Percentiles rank a stretch among this genome's conserved stretches.
Evolutionary conservation across 2,888 invertebrate genomes (phyloP).

Genomic region (Epinotia bilunana): DNA sequence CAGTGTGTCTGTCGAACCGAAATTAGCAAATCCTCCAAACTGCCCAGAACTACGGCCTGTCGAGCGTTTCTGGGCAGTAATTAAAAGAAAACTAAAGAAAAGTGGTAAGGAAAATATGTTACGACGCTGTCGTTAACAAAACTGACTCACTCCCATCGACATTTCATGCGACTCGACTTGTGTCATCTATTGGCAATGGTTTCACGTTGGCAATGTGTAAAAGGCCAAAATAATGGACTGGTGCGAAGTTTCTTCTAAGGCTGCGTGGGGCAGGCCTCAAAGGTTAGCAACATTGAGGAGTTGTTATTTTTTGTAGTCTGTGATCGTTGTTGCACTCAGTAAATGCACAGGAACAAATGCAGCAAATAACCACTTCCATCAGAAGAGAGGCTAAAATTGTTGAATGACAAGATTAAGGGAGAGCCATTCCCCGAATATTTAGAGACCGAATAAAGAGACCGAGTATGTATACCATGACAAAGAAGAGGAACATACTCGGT

Average conservation of each 20-base stretch:
- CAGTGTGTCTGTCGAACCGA: too few species aligned
- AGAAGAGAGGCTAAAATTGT: neutral
- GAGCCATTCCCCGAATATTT: neutral
- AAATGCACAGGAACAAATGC: slow-evolving; percentile 9
- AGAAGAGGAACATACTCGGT: neutral
- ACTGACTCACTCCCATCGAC: slow-evolving; percentile 6
- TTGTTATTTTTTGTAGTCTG: slow-evolving; percentile 7
- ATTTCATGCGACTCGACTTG: slow-evolving; percentile 27
- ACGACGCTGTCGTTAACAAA: neutral
- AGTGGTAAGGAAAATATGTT: too few species aligned
- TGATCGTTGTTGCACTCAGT: slow-evolving; percentile 24
- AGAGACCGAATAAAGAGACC: neutral
- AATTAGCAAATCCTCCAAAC: too few species aligned
- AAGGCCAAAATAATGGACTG: neutral
- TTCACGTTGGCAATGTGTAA: slow-evolving; percentile 12
- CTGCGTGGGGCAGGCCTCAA: slow-evolving; percentile 26
- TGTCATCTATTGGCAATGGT: slow-evolving; percentile 31
- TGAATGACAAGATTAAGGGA: slow-evolving; percentile 13
- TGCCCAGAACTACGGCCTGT: too few species aligned
- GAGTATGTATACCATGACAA: neutral
- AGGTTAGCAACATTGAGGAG: neutral
- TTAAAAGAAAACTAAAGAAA: too few species aligned
- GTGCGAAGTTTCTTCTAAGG: slow-evolving; percentile 16
- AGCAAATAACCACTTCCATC: neutral
- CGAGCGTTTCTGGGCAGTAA: too few species aligned